Conservation (phyloP, 2,888 invertebrate species). For the Achlya flavicornis region DNA sequence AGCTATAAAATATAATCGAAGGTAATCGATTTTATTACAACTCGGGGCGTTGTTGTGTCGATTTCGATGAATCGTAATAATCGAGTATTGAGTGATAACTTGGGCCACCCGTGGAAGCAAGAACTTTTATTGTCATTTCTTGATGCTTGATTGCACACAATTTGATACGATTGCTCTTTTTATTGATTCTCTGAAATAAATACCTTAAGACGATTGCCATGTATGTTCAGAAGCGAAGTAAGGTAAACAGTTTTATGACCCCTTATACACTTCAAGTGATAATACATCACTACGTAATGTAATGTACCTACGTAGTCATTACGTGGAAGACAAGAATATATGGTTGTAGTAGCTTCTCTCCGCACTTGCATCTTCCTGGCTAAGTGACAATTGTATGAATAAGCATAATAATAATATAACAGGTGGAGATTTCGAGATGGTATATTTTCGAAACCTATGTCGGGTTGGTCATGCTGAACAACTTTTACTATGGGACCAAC, state of each 20-base stretch:
- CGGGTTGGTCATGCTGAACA: too few species aligned
- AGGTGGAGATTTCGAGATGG: too few species aligned
- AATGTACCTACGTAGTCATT: too few species aligned
- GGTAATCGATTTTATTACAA: conserved; percentile 42
- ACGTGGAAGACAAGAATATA: too few species aligned
- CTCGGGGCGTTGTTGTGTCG: conserved; percentile 43
- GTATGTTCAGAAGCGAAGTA: not conserved
- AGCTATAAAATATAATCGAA: conserved; percentile 23
- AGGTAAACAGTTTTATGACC: not conserved
- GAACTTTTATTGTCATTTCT: conserved; percentile 40
- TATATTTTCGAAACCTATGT: too few species aligned
- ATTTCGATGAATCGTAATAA: conserved; percentile 50
- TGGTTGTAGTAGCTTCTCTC: too few species aligned
- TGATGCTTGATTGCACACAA: conserved; percentile 38
- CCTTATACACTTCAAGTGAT: not conserved
- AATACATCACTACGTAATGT: too few species aligned
- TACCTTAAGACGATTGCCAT: conserved; percentile 12
- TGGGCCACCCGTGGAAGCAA: conserved; percentile 43
- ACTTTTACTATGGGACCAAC: too few species aligned
- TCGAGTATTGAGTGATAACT: conserved; percentile 51
- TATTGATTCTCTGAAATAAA: conserved; percentile 17
- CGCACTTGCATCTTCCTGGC: too few species aligned
- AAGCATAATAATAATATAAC: too few species aligned
- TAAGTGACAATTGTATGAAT: too few species aligned
- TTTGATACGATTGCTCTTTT: conserved; percentile 49